Evolutionary conservation across 2,797 vertebrate species (phyloP).

Genomic region (Buceros bicornis): DNA sequence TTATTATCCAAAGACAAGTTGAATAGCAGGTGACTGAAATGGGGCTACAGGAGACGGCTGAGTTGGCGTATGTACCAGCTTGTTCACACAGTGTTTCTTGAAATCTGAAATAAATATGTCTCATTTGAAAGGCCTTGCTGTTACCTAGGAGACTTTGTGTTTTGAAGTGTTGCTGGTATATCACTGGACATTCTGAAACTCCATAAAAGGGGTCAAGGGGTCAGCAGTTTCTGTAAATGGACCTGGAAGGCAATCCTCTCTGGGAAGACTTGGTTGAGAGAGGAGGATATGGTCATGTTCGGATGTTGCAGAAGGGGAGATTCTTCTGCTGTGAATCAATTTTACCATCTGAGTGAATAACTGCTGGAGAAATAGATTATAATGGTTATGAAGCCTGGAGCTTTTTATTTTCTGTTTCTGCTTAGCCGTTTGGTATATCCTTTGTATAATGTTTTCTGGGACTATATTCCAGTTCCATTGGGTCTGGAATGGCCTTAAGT

Average conservation of each 20-base stretch:
- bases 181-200: not conserved
- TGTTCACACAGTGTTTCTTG: not conserved
- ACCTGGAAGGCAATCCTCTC: not conserved
- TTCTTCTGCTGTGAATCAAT: not conserved
- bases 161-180: not conserved
- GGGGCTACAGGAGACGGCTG: not conserved
- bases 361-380: not conserved
- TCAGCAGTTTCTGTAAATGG: not conserved
- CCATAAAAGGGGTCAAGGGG: not conserved
- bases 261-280: not conserved
- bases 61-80: not conserved
- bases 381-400: not conserved
- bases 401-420: not conserved
- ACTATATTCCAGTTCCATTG: not conserved
- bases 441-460: not conserved
- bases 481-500: not conserved
- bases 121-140: not conserved
- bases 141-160: not conserved
- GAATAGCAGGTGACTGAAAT: not conserved
- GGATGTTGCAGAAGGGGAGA: not conserved
- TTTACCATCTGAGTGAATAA: not conserved
- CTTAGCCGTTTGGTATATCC: not conserved
- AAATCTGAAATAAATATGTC: not conserved
- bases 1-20: not conserved
- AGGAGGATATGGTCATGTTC: not conserved